Base-by-base conservation (phyloP, 1,140 invertebrate species). In the Ceratina australensis region DNA sequence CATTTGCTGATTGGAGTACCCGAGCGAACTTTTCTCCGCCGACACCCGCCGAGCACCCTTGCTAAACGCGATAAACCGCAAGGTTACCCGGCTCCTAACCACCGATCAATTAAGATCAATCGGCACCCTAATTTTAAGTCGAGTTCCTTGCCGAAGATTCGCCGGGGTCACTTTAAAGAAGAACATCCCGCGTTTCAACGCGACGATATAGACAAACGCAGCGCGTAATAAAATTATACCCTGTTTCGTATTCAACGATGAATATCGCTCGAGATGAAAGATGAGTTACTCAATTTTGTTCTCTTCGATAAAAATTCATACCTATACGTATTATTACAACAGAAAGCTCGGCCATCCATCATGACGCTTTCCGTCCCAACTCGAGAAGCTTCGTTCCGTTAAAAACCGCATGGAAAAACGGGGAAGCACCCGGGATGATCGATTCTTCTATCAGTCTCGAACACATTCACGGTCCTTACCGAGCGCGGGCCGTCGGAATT, bases 381-480 rank as follows among this genome's bases (percentile, higher is more conserved):
- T 50, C 3, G 49, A 50, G 16, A 50, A 50, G 28, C 28, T 50
- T 50, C 16, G 12, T 15, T 16, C 16, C 49, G 49, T 15, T 50
- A 12, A 50, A 50, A 50, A 50, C 49, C 12, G 52, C 18, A 16
- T 20, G 52, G n/a, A 56, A 56, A 56, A 56, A 56, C 16, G n/a
- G 7, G 52, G 3, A n/a, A 47, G 28, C 20, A 22, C 15, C 7
- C 13, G 13, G 2, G 60, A 20, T 16, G 63, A 61, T 68, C n/a
- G 73, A 47, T 75, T 18, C 63, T 4, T 7, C 63, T 65, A 49
- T 65, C 63, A 22, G n/a, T 65, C 22, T 65, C 63, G 63, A 22
- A 24, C 63, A 16, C 33, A 20, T 24, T 65, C 63, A 8, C 22
- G 22, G 26, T 10, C 20, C 24, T 78, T 76, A n/a, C 50, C 59